Base-by-base conservation (phyloP, 1,140 invertebrate species). In the Drosophila hydei region DNA sequence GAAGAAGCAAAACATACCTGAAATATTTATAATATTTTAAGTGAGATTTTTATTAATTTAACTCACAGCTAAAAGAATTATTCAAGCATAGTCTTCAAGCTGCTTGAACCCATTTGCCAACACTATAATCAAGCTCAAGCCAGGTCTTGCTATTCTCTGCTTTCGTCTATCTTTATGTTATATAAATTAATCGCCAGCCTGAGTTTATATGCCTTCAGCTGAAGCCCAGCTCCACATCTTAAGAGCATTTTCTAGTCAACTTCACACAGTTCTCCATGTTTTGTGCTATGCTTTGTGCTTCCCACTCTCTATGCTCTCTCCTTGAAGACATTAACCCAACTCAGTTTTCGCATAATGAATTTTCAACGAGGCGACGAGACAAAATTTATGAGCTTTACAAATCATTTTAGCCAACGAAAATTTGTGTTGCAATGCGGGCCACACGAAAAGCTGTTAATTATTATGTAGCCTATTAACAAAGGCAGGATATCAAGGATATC, bases 271-370 rank as follows among this genome's bases (percentile, higher is more conserved):
- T 54, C n/a, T n/a, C n/a, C n/a, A n/a, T n/a, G n/a, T n/a, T 9
- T 27, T 12, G 36, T 4, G 30, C 43, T 27, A 51, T 68, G 51
- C 50, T 76, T 73, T 18, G 40, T 76, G 74, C 64, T 78, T 83
- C 45, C 36, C 51, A 65, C 70, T 40, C 5, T 43, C 23, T 40
- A 19, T 21, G 8, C 38, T 27, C 30, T 43, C n/a, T 2, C 40
- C 33, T 6, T 30, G 36, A 72, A 67, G 68, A 77, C 77, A 85
- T 87, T 80, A 85, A 87, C 81, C 77, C 63, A 75, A 87, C 81
- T 87, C 77, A 75, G 77, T 85, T 85, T 87, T 80, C 72, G 73
- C 81, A 80, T 85, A 80, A 80, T 87, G 74, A 85, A 85, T 81
- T 75, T 85, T 60, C 33, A 79, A 71, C 77, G 55, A 48, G 71